phyloP scores from a whole-genome alignment of 2,113 vertebrate genomes.

The Elephas maximus region DNA sequence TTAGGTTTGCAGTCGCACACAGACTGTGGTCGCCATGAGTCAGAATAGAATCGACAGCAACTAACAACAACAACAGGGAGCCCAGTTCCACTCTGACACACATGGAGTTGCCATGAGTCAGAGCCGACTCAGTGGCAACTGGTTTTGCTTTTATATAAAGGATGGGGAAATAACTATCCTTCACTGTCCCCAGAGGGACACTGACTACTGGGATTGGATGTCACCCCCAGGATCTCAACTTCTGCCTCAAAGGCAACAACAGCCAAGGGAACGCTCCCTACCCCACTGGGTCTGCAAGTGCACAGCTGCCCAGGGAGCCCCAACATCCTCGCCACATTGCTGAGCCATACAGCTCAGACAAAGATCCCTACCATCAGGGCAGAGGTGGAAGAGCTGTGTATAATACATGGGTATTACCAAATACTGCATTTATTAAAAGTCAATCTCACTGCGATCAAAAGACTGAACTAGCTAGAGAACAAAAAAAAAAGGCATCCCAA shows the following conservation, averaged over 20 bases:
- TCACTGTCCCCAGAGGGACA: neutral
- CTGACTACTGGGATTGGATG: neutral
- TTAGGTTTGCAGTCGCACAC: neutral
- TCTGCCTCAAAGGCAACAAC: neutral
- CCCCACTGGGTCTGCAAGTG: rapidly evolving
- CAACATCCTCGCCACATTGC: too few relatives aligned
- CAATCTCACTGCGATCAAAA: neutral
- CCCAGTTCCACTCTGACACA: too few relatives aligned
- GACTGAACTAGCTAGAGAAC: neutral
- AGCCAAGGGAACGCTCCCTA: neutral
- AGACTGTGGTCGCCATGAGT: neutral
- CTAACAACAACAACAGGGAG: neutral
- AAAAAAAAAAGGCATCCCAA: neutral
- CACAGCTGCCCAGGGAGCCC: neutral
- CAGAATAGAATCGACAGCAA: neutral
- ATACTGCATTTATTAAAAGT: neutral
- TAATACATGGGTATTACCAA: neutral
- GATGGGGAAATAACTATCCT: neutral
- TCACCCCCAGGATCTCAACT: neutral
- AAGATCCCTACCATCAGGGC: neutral
- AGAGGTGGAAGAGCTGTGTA: neutral
- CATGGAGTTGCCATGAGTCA: too few relatives aligned
- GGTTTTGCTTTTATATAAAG: neutral
- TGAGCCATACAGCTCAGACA: neutral
- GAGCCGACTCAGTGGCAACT: too few relatives aligned